These are phyloP conservation scores for Linhomoeus sp. DNA, from an alignment of 2,888 invertebrate genomes.

Conservation along the genomic window DNA sequence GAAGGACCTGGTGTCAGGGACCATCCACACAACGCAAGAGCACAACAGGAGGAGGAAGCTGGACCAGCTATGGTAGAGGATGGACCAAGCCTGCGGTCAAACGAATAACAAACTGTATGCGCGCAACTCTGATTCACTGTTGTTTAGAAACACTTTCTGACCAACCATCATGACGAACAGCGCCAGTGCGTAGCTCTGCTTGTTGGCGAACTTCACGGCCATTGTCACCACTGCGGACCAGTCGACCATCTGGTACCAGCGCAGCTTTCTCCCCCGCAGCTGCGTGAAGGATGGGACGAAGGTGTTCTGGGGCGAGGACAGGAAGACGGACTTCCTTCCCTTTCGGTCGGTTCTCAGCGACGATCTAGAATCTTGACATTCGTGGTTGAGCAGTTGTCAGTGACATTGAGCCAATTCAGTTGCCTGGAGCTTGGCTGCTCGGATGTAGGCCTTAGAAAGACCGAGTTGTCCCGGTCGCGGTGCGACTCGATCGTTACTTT, in stretches of 20 bases:
- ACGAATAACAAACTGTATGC: no score
- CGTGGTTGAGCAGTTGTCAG: no score
- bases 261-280: background rate
- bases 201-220: background rate
- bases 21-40: slow-evolving; percentile 86
- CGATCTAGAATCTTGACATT: background rate
- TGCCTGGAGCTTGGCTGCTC: no score
- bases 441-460: no score
- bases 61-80: slow-evolving; percentile 89
- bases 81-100: slow-evolving; percentile 91
- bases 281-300: background rate
- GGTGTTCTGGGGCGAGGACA: background rate
- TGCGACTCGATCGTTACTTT: no score
- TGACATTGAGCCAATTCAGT: no score
- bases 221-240: no score
- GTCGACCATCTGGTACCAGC: background rate
- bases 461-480: no score
- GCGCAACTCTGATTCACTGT: no score
- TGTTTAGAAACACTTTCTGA: no score
- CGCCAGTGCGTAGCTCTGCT: slow-evolving; percentile 8
- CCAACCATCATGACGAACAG: slow-evolving; percentile 10
- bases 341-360: background rate
- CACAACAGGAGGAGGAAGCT: slow-evolving; percentile 78
- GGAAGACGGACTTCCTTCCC: background rate
- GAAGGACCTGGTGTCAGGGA: slow-evolving; percentile 70